These are phyloP conservation scores for Aplodontia rufa DNA, from an alignment of 2,113 vertebrate genomes.

Conservation along the genomic window DNA sequence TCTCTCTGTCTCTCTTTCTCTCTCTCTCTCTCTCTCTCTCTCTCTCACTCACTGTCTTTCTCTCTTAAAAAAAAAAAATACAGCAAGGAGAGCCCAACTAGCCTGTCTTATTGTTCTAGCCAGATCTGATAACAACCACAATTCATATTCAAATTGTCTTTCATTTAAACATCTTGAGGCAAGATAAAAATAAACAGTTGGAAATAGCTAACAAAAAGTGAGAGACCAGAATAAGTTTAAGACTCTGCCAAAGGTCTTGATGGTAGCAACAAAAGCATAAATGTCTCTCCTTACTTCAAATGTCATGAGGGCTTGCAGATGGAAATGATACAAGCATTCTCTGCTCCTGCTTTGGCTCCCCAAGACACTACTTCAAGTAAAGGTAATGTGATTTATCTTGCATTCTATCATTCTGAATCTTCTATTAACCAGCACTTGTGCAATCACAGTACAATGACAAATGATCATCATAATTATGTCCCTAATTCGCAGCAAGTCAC, in stretches of 20 bases:
- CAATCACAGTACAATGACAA: conserved; percentile 67
- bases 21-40: no score
- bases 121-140: conserved; percentile 60
- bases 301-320: conserved; percentile 42
- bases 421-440: conserved; percentile 60
- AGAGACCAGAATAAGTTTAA: conserved; percentile 61
- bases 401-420: conserved; percentile 61
- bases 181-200: conserved; percentile 72
- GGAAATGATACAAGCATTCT: conserved; percentile 21
- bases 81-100: not conserved
- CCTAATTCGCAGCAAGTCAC: conserved; percentile 76
- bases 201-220: conserved; percentile 55
- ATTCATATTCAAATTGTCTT: conserved; percentile 59
- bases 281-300: conserved; percentile 46
- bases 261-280: conserved; percentile 63
- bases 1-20: no score
- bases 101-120: not conserved
- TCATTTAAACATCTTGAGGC: conserved; percentile 66
- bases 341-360: conserved; percentile 37
- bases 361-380: conserved; percentile 7
- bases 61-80: no score
- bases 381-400: conserved; percentile 61
- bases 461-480: conserved; percentile 69
- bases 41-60: no score
- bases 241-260: conserved; percentile 63